These are phyloP conservation scores for Rostratula benghalensis DNA, from an alignment of 2,113 vertebrate genomes.

Conservation along the genomic window DNA sequence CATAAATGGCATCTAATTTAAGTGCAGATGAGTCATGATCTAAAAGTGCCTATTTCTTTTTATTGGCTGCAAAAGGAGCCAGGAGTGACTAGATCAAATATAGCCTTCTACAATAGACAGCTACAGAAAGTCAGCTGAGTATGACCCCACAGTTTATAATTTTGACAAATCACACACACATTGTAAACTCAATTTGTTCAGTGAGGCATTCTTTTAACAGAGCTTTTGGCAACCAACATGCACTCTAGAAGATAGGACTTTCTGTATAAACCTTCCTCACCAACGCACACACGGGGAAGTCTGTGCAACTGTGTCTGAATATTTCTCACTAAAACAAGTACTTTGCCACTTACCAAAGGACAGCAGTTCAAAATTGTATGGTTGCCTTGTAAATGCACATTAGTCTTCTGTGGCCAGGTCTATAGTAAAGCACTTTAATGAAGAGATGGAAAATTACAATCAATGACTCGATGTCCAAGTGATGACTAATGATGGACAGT, in stretches of 20 bases:
- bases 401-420: background rate
- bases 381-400: background rate
- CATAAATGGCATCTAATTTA: background rate
- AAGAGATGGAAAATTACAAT: background rate
- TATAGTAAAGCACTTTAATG: background rate
- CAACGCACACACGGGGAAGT: background rate
- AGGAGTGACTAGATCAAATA: constrained; percentile 19
- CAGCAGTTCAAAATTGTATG: background rate
- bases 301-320: background rate
- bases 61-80: constrained; percentile 23
- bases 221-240: background rate
- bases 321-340: background rate
- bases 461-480: background rate
- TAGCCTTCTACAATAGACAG: constrained; percentile 22
- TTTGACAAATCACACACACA: background rate
- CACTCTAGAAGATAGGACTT: background rate
- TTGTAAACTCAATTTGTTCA: background rate
- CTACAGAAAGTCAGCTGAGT: constrained; percentile 8
- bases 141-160: constrained; percentile 14
- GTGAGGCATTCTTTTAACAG: background rate
- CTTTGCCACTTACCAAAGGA: background rate
- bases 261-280: background rate
- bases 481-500: background rate
- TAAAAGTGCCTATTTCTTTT: constrained; percentile 8
- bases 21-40: background rate